These are phyloP conservation scores for Micrastur ruficollis DNA, from an alignment of 2,797 vertebrate species.

Conservation along the genomic window DNA sequence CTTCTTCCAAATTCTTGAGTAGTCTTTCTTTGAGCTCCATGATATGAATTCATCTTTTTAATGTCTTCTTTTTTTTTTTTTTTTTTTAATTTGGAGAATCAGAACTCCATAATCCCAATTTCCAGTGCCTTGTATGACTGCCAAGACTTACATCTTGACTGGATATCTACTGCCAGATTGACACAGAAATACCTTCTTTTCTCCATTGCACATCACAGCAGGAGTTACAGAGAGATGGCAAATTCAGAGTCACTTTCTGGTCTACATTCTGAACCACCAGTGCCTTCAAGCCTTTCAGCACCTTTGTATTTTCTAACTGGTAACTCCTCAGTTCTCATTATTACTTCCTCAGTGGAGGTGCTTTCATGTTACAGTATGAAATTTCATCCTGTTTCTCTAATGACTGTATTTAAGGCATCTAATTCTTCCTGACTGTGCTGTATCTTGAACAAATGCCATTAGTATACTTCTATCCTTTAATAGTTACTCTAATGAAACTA, in stretches of 20 bases:
- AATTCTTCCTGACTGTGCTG: neutral
- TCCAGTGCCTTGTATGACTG: neutral
- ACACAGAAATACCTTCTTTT: neutral
- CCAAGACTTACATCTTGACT: neutral
- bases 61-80: neutral
- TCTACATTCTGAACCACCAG: neutral
- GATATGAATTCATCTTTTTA: neutral
- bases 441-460: neutral
- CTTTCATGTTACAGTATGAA: neutral
- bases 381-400: neutral
- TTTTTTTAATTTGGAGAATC: neutral
- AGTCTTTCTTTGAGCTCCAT: neutral
- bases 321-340: neutral
- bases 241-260: neutral
- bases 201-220: neutral
- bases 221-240: neutral
- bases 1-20: neutral
- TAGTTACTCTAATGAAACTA: neutral
- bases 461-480: neutral
- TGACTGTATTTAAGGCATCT: neutral
- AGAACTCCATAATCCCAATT: neutral
- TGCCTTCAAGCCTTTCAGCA: neutral
- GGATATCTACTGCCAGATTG: neutral
- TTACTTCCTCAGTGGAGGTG: neutral
- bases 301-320: neutral